Base-by-base conservation (phyloP, 2,797 vertebrate genomes). In the Myiotriccus ornatus region DNA sequence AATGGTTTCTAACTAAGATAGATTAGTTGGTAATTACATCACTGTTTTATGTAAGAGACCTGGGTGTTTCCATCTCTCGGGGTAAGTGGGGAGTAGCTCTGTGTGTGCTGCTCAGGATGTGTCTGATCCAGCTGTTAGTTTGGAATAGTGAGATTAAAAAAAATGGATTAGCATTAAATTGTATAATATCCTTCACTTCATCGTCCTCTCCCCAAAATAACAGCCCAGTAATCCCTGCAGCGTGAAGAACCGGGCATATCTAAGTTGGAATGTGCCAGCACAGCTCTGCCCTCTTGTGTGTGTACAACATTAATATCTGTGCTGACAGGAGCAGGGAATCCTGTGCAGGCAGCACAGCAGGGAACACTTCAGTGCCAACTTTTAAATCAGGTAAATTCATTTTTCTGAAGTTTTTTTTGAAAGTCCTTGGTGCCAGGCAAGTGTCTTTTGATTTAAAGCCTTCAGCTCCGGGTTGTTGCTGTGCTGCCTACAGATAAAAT, bases 261-360 rank as follows among this genome's bases (percentile, higher is more conserved):
- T 24, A 23, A 23, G 49, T 15, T 32, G 53, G 52, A 63, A 27
- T 74, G 91, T 86, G 84, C 73, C 68, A 35, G 85, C 81, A 50
- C 79, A 93, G 92, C 82, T 96, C 92, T 94, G 92, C 89, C 93
- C 94, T 94, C 92, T 93, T 69, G 84, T 94, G 92, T 75, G 60
- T 69, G 68, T 43, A 46, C 50, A 2, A 46, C 50, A 2, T 53
- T 55, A 34, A 41, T 34, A 43, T 30, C 62, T 19, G 18, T 25
- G 65, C 14, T 39, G 17, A 43, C 4, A 4, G 47, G 35, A 30
- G 4, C 27, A 25, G 59, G 63, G 71, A 32, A 35, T 62, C 60
- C 90, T 83, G 28, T 43, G 55, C 89, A 82, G 59, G 8, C 67
- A 85, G 47, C 70, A 14, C 4, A 37, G 32, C 15, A 49, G 39